Conservation (phyloP, 1,140 invertebrate species). For the Pararge aegeria region DNA sequence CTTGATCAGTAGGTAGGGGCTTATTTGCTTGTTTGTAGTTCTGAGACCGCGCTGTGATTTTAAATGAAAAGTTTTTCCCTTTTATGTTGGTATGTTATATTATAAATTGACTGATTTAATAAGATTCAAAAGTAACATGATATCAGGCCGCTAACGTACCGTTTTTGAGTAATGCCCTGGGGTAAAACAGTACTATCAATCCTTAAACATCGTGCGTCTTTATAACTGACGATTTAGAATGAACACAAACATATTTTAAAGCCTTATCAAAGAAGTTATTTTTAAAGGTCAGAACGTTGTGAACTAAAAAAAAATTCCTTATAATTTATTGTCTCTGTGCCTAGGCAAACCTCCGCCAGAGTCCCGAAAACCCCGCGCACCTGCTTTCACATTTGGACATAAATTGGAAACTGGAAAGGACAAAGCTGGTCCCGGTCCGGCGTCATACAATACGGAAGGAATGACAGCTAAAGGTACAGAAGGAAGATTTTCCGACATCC, state of each 20-base stretch:
- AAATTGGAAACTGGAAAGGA: constrained; percentile 80
- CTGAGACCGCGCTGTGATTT: too few species aligned
- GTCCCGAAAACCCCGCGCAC: constrained; percentile 87
- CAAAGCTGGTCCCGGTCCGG: constrained; percentile 89
- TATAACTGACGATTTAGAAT: too few species aligned
- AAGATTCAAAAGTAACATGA: too few species aligned
- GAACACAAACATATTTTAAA: too few species aligned
- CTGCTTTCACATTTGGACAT: constrained; percentile 89
- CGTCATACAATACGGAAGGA: constrained; percentile 92
- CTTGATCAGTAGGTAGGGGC: constrained; percentile 59
- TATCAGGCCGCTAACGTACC: background rate
- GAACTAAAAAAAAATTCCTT: too few species aligned
- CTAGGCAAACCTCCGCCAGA: constrained; percentile 87
- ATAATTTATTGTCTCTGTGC: constrained; percentile 13
- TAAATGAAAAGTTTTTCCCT: too few species aligned
- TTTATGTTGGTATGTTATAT: too few species aligned
- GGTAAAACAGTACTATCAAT: too few species aligned
- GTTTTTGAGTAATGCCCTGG: background rate
- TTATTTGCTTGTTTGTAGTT: constrained; percentile 18
- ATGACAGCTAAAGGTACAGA: constrained; percentile 87
- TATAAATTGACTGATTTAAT: too few species aligned
- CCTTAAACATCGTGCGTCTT: too few species aligned
- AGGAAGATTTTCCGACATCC: constrained; percentile 15
- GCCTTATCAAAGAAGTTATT: too few species aligned
- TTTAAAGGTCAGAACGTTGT: too few species aligned